Conservation (phyloP, 1,140 invertebrate genomes). For the Pygmarrhopalites habei region DNA sequence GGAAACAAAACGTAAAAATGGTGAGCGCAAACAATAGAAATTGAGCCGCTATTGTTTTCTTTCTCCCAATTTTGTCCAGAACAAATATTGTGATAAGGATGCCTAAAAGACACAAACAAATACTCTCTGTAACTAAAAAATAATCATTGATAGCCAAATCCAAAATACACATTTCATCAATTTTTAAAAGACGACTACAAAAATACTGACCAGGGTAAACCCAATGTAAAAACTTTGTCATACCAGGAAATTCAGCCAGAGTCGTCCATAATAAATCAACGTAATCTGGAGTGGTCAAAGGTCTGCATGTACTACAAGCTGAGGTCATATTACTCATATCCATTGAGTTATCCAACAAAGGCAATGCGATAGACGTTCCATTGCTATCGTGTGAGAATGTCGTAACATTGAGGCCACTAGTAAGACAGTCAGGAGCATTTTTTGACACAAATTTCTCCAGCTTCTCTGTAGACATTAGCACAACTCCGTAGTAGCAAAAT, state of each 20-base stretch:
- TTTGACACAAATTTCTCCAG: constrained; percentile 54
- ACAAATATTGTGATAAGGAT: constrained; percentile 86
- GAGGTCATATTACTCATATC: constrained; percentile 6
- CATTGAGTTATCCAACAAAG: too few species aligned
- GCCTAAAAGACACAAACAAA: constrained; percentile 50
- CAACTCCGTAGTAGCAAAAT: constrained; percentile 92
- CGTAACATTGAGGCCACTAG: constrained; percentile 33
- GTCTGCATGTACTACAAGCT: constrained; percentile 12
- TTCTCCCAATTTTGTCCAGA: constrained; percentile 82
- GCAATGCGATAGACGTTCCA: too few species aligned
- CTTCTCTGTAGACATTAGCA: constrained; percentile 89
- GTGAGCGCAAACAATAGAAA: constrained; percentile 78
- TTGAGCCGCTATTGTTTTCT: constrained; percentile 89
- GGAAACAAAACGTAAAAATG: constrained; percentile 70
- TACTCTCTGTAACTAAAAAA: too few species aligned
- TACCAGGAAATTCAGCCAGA: constrained; percentile 87
- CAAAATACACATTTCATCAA: too few species aligned
- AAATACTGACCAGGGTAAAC: too few species aligned
- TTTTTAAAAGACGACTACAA: too few species aligned
- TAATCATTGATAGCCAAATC: too few species aligned
- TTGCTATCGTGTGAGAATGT: too few species aligned
- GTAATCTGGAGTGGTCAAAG: constrained; percentile 74
- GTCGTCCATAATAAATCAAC: constrained; percentile 91
- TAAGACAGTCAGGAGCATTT: constrained; percentile 35
- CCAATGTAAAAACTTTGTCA: constrained; percentile 4